Conservation (phyloP, 1,140 invertebrate species). For the Ditylenchus dipsaci region DNA sequence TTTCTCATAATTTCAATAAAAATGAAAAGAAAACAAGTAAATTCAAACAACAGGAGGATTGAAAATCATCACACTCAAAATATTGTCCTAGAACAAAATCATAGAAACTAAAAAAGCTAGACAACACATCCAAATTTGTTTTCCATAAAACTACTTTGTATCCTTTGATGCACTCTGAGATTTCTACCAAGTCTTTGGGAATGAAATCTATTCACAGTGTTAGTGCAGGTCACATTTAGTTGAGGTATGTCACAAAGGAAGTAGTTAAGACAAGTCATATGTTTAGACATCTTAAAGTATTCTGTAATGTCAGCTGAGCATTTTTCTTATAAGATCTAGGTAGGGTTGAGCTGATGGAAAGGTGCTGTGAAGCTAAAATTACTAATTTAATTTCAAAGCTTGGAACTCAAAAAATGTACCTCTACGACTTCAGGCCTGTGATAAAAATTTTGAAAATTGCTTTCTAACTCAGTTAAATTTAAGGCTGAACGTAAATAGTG, state of each 20-base stretch:
- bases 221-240: neutral
- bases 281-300: neutral
- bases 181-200: neutral
- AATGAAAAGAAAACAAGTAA: too few species aligned
- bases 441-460: too few species aligned
- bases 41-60: too few species aligned
- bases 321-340: neutral
- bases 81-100: too few species aligned
- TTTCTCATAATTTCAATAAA: too few species aligned
- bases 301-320: neutral
- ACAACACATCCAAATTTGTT: neutral
- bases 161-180: neutral
- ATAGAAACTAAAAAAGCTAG: too few species aligned
- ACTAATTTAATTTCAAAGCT: neutral
- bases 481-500: too few species aligned
- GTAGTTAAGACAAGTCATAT: neutral
- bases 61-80: too few species aligned
- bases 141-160: neutral
- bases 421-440: too few species aligned
- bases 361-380: neutral
- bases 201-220: neutral
- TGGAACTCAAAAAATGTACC: neutral
- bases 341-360: neutral
- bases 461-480: too few species aligned
- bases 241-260: neutral